These are phyloP conservation scores for Neoniphon sammara DNA, from an alignment of 2,797 vertebrate genomes.

Conservation along the genomic window DNA sequence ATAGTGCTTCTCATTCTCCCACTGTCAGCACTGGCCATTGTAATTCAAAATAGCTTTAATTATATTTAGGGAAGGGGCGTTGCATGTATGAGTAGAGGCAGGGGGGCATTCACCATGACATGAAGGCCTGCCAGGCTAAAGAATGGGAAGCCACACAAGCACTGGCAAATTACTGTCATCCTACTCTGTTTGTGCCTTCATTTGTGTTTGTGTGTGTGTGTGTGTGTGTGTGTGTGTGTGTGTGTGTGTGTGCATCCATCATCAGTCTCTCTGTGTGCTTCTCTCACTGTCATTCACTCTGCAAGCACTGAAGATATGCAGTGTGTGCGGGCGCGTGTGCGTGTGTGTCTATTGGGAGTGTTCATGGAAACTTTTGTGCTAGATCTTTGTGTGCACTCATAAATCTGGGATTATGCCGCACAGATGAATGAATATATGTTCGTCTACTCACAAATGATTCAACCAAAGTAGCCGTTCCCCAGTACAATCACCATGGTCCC, in stretches of 20 bases:
- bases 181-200: slow-evolving; percentile 9
- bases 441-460: slow-evolving; percentile 35
- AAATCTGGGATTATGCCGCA: slow-evolving; percentile 34
- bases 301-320: slow-evolving; percentile 15
- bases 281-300: slow-evolving; percentile 41
- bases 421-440: slow-evolving; percentile 34
- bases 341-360: slow-evolving; percentile 13
- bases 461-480: slow-evolving; percentile 35
- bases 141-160: slow-evolving; percentile 52
- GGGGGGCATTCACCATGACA: slow-evolving; percentile 44
- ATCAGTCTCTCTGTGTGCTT: not conserved
- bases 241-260: slow-evolving; percentile 4
- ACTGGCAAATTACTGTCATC: slow-evolving; percentile 66
- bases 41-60: slow-evolving; percentile 69
- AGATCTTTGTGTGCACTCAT: slow-evolving; percentile 18
- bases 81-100: slow-evolving; percentile 32
- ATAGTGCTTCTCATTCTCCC: slow-evolving; percentile 45
- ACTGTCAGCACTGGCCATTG: slow-evolving; percentile 47
- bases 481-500: not conserved
- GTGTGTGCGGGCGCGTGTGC: slow-evolving; percentile 2
- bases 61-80: slow-evolving; percentile 42
- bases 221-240: slow-evolving; percentile 13
- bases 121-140: slow-evolving; percentile 45
- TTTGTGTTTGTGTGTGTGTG: not conserved
- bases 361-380: slow-evolving; percentile 14